A percentile compares a stretch with the other conserved stretches of the same genome.
Evolutionary conservation across 2,113 vertebrate species (phyloP).

Genomic region (Herpetotheres cachinnans): DNA sequence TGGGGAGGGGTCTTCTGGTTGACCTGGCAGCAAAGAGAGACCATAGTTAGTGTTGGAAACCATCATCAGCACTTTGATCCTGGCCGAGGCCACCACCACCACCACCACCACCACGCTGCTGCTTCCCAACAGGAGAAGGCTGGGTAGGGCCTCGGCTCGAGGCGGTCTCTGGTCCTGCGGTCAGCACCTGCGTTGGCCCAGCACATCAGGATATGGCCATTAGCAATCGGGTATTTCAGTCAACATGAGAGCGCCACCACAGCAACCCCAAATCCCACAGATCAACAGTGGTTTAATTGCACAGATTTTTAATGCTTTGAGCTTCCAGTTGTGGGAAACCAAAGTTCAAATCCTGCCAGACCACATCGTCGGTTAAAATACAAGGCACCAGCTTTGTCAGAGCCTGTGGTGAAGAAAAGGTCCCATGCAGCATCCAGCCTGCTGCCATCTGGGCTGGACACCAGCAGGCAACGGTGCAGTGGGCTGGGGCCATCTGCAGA

Average conservation of each 20-base stretch:
- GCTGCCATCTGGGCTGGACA: background rate
- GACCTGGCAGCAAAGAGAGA: background rate
- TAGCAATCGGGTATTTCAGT: background rate
- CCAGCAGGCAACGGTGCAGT: background rate
- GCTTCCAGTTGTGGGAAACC: background rate
- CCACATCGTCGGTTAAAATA: background rate
- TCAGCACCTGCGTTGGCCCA: background rate
- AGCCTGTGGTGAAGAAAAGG: background rate
- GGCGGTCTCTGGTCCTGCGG: background rate
- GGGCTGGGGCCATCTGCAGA: background rate
- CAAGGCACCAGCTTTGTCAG: background rate
- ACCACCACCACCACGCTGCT: rapidly evolving
- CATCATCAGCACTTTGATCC: background rate
- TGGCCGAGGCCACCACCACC: background rate
- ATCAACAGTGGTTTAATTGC: background rate
- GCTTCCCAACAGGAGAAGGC: background rate
- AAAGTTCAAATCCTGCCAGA: background rate
- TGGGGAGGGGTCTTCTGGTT: background rate
- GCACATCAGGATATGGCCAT: background rate
- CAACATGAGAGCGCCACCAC: background rate
- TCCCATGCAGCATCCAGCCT: background rate
- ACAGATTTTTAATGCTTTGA: background rate
- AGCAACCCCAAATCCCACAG: background rate
- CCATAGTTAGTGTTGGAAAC: background rate
- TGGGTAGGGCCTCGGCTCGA: rapidly evolving